A percentile compares a stretch with the other conserved stretches of the same genome.
Conservation (phyloP, 2,888 invertebrate species). For the Parnassius smintheus region DNA sequence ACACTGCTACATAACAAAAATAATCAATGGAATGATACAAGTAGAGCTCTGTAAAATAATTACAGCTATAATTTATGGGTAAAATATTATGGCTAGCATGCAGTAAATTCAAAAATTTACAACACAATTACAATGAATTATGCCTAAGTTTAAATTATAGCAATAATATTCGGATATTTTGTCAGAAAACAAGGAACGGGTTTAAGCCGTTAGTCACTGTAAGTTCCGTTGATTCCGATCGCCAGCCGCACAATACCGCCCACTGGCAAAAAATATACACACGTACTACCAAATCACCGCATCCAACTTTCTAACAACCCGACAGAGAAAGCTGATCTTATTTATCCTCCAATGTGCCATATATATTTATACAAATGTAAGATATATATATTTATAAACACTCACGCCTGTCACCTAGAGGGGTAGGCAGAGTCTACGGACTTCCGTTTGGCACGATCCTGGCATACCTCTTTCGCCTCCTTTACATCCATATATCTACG, state of each 20-base stretch:
- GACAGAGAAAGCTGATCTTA: constrained; percentile 1
- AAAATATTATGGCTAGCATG: too few relatives aligned
- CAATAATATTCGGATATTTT: constrained; percentile 29
- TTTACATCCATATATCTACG: too few relatives aligned
- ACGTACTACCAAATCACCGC: constrained; percentile 12
- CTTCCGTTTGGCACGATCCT: too few relatives aligned
- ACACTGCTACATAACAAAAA: neutral
- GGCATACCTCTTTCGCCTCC: too few relatives aligned
- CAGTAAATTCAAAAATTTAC: too few relatives aligned
- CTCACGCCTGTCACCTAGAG: too few relatives aligned
- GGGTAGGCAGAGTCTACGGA: too few relatives aligned
- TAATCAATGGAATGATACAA: constrained; percentile 9
- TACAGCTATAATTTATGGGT: too few relatives aligned
- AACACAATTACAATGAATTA: neutral
- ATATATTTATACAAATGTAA: neutral
- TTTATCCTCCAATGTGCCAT: constrained; percentile 5
- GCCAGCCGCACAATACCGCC: constrained; percentile 22
- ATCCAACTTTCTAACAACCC: constrained; percentile 16
- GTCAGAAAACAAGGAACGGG: constrained; percentile 45
- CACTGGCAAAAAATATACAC: constrained; percentile 22
- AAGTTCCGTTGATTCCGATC: constrained; percentile 31
- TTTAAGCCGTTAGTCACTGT: constrained; percentile 54
- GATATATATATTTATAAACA: constrained; percentile 2
- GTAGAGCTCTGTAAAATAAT: neutral
- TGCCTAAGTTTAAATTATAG: constrained; percentile 9